phyloP scores from a whole-genome alignment of 2,797 vertebrate species.

The Distichodus sexfasciatus region DNA sequence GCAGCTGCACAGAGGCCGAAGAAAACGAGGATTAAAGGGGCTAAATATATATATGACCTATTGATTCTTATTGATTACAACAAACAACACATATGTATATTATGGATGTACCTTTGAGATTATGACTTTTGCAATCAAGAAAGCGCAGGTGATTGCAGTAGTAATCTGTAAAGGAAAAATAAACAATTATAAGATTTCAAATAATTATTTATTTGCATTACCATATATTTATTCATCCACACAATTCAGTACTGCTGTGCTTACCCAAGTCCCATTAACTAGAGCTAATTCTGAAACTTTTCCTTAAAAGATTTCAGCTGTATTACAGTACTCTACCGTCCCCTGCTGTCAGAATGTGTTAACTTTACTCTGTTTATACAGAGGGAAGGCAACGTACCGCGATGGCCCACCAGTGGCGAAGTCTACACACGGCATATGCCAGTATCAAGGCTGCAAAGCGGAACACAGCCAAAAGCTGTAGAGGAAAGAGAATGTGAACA shows the following conservation, averaged over 20 bases:
- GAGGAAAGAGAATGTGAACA: slow-evolving; percentile 3
- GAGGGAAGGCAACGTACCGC: slow-evolving; percentile 75
- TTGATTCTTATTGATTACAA: background rate
- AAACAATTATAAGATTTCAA: no score
- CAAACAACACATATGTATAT: background rate
- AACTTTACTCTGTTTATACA: background rate
- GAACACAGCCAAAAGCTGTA: slow-evolving; percentile 89
- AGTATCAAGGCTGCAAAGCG: slow-evolving; percentile 89
- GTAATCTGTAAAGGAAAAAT: slow-evolving; percentile 82
- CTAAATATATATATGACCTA: no score
- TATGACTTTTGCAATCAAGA: slow-evolving; percentile 94
- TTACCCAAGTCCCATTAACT: no score
- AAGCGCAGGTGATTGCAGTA: slow-evolving; percentile 88
- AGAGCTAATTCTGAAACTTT: no score
- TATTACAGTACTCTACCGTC: slow-evolving; percentile 12
- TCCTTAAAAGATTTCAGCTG: background rate
- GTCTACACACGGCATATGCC: slow-evolving; percentile 90
- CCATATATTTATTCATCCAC: no score
- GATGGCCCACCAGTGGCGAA: slow-evolving; percentile 95
- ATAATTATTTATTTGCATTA: no score
- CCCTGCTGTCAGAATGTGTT: slow-evolving; percentile 9
- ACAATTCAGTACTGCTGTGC: no score
- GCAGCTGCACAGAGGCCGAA: slow-evolving; percentile 71
- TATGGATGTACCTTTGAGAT: slow-evolving; percentile 88
- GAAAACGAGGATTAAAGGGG: background rate